These are phyloP conservation scores for Manduca sexta DNA, from an alignment of 1,140 invertebrate genomes.

Conservation along the genomic window DNA sequence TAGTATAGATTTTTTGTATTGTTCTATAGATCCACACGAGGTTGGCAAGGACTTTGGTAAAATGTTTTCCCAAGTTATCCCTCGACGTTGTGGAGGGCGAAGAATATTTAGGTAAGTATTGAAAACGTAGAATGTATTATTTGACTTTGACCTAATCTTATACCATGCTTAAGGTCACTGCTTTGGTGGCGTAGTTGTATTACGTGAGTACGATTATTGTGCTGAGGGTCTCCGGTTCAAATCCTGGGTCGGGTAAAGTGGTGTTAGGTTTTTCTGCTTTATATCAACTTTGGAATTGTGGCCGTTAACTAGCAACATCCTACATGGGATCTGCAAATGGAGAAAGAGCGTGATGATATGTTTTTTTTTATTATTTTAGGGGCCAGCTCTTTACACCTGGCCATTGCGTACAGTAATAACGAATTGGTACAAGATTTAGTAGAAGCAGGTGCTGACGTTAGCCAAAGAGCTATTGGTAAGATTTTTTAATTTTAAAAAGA, in stretches of 20 bases:
- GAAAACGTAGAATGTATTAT: too few relatives aligned
- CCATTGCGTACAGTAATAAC: conserved; percentile 97
- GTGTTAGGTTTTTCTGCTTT: too few relatives aligned
- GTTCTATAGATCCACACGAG: conserved; percentile 77
- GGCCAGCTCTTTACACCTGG: conserved; percentile 94
- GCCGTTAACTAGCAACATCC: background rate
- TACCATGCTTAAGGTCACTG: too few relatives aligned
- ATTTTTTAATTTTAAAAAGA: conserved; percentile 7
- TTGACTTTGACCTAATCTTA: too few relatives aligned
- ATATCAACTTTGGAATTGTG: too few relatives aligned
- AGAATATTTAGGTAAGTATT: conserved; percentile 89
- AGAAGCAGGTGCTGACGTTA: conserved; percentile 91
- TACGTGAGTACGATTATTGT: too few relatives aligned
- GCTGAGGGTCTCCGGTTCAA: too few relatives aligned
- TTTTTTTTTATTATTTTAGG: conserved; percentile 66
- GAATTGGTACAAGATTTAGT: conserved; percentile 95
- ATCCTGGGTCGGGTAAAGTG: too few relatives aligned
- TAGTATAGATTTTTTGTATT: too few relatives aligned
- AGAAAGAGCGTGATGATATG: background rate
- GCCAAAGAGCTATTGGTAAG: conserved; percentile 91
- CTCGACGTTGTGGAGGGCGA: conserved; percentile 97
- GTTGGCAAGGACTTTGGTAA: conserved; percentile 90
- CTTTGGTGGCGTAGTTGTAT: too few relatives aligned
- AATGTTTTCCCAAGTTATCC: conserved; percentile 92
- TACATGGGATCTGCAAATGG: background rate